Evolutionary conservation across 2,113 vertebrate species (phyloP).

Genomic region (Cariama cristata): DNA sequence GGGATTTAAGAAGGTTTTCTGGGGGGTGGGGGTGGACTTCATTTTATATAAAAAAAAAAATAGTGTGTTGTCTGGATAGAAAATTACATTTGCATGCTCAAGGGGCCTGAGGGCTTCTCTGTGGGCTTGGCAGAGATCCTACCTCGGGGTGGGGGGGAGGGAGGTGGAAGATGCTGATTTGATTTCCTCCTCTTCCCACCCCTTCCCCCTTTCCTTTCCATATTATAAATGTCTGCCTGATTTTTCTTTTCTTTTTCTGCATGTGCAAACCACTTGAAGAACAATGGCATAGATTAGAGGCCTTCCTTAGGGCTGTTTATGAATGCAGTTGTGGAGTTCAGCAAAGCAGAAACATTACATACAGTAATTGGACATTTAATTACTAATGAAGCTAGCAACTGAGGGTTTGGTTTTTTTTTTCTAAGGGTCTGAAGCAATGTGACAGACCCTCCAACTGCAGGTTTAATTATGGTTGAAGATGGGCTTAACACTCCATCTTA

Average conservation of each 20-base stretch:
- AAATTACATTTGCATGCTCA: constrained; percentile 84
- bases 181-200: constrained; percentile 70
- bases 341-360: constrained; percentile 79
- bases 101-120: constrained; percentile 79
- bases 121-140: constrained; percentile 77
- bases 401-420: constrained; percentile 29
- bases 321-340: constrained; percentile 78
- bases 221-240: constrained; percentile 77
- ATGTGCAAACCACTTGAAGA: constrained; percentile 82
- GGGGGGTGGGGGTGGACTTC: constrained; percentile 62
- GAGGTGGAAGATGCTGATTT: constrained; percentile 73
- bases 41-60: constrained; percentile 71
- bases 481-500: constrained; percentile 54
- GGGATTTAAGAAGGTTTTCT: constrained; percentile 77
- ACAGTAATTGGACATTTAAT: constrained; percentile 80
- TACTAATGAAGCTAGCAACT: constrained; percentile 75
- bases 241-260: constrained; percentile 78
- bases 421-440: constrained; percentile 71
- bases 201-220: constrained; percentile 72
- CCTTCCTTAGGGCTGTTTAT: constrained; percentile 79
- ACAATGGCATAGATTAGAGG: constrained; percentile 83
- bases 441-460: constrained; percentile 68
- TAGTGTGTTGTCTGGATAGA: constrained; percentile 80
- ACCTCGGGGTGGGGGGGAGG: constrained; percentile 36
- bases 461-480: constrained; percentile 68